Base-by-base conservation (phyloP, 2,113 vertebrate species). In the Haemorhous mexicanus region DNA sequence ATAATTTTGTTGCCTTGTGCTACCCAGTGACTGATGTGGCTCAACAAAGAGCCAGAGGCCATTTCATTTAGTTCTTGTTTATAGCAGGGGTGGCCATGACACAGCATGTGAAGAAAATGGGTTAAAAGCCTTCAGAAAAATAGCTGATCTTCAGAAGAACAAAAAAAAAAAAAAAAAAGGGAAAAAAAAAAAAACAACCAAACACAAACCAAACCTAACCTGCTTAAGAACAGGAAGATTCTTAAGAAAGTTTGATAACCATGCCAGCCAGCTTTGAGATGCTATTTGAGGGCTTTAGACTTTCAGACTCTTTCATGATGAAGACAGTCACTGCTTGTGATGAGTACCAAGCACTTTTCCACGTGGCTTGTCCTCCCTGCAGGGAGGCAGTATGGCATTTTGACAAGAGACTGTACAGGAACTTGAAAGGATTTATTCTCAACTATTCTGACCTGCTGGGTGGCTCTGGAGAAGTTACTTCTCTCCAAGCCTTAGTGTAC, bases 311-410 rank as follows among this genome's bases (percentile, higher is more conserved):
- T 43, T 46, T 13, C n/a, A 3, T 21, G 15, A 6, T 62, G 58
- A 89, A 50, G 91, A 61, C 69, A 64, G 80, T 50, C 61, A 27
- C 74, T 47, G 59, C 58, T 83, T n/a, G 79, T 90, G 87, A 93
- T 89, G 93, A 87, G 67, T 86, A 92, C 68, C 94, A 97, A 93
- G 96, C 94, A 77, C 94, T 92, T 88, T 85, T 96, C 96, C 96
- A 64, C 14, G 68, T 10, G 49, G 32, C 17, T 10, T 49, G 41
- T 50, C 72, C 90, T 93, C 89, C 89, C 81, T 2, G 1, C 8
- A 24, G 49, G 81, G 87, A 91, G 67, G 89, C 84, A 83, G 91
- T 52, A 72, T 55, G 88, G 91, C 87, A 10, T 46, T 67, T 20
- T 0, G 0, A 68, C 9, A 1, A 93, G 92, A 95, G 59, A 91